These are phyloP conservation scores for Pseudopipra pipra DNA, from an alignment of 2,113 vertebrate genomes.

Conservation along the genomic window DNA sequence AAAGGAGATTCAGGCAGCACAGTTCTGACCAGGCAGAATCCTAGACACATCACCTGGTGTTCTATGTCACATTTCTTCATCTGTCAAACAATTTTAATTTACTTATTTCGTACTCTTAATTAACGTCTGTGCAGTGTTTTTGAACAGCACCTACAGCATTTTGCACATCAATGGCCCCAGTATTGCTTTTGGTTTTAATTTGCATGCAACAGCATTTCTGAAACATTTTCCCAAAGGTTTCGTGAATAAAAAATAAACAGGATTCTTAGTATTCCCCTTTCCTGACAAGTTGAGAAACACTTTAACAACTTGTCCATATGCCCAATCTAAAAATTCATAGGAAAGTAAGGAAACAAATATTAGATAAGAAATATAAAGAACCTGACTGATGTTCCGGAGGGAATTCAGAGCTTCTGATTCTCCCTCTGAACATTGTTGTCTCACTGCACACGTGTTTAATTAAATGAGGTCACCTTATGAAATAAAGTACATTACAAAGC, in stretches of 20 bases:
- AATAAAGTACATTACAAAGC: neutral
- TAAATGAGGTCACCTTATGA: neutral
- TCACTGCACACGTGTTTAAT: neutral
- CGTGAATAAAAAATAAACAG: neutral
- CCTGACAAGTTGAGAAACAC: neutral
- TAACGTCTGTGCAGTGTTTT: neutral
- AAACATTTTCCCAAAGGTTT: neutral
- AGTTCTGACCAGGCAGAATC: neutral
- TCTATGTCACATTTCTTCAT: neutral
- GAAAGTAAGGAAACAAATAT: neutral
- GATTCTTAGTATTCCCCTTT: neutral
- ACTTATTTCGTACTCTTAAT: neutral
- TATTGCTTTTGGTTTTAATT: neutral
- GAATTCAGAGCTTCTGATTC: neutral
- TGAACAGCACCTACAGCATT: neutral
- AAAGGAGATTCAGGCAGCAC: neutral
- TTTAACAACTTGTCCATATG: neutral
- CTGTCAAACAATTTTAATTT: neutral
- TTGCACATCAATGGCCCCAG: neutral
- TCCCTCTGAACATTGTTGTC: neutral
- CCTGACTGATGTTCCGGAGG: neutral
- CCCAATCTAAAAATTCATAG: neutral
- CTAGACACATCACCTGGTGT: neutral
- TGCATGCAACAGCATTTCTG: neutral
- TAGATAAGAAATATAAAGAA: neutral